These are phyloP conservation scores for Himalopsyche kuldschensis DNA, from an alignment of 2,888 invertebrate genomes.

Conservation along the genomic window DNA sequence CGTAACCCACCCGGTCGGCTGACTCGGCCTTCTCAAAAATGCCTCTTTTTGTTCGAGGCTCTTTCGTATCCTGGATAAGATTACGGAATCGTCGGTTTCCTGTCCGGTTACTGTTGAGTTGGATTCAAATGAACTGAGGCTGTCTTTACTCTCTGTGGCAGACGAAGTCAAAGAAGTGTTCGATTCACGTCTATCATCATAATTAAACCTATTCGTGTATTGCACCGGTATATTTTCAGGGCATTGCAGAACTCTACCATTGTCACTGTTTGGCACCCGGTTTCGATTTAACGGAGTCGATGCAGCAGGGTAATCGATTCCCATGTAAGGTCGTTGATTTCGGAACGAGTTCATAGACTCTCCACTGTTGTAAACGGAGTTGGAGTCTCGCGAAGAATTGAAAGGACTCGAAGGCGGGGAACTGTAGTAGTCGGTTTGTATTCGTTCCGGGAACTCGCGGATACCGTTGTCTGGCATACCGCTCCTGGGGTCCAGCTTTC, in stretches of 20 bases:
- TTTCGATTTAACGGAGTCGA: conserved; percentile 6
- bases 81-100: conserved; percentile 70
- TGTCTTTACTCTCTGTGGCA: conserved; percentile 68
- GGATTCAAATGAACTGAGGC: conserved; percentile 69
- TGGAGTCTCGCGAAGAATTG: conserved; percentile 33
- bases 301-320: conserved; percentile 20
- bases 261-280: conserved; percentile 15
- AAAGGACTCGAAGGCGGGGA: conserved; percentile 39
- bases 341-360: conserved; percentile 34
- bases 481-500: conserved; percentile 15
- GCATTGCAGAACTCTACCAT: conserved; percentile 52
- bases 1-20: conserved; percentile 64
- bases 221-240: conserved; percentile 47
- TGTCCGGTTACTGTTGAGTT: conserved; percentile 68
- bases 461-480: conserved; percentile 15
- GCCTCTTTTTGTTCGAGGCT: conserved; percentile 90
- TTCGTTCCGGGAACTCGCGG: conserved; percentile 23
- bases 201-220: conserved; percentile 40
- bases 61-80: conserved; percentile 76
- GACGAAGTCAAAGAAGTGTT: conserved; percentile 63
- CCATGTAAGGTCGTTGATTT: conserved; percentile 30
- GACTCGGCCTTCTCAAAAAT: conserved; percentile 75
- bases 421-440: conserved; percentile 24
- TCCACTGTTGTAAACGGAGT: conserved; percentile 35
- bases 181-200: conserved; percentile 60